Percentiles rank a stretch among this genome's conserved stretches.
Conservation (phyloP, 2,888 invertebrate genomes). For the Philhelius pedissequus region DNA sequence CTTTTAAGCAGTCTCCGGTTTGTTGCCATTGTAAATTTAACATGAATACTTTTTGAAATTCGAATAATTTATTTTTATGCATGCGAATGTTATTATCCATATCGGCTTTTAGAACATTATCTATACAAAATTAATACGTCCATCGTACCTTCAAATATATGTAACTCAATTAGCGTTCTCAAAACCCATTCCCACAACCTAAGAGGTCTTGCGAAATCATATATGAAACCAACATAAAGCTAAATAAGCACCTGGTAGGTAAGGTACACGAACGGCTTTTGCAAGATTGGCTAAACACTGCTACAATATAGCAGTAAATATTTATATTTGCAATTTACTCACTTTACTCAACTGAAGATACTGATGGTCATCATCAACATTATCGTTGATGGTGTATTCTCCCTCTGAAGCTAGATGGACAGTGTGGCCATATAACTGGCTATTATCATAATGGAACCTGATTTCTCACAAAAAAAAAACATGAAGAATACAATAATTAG, state of each 20-base stretch:
- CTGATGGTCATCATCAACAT: neutral
- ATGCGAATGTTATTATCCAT: too few relatives aligned
- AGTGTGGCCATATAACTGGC: neutral
- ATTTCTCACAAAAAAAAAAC: neutral
- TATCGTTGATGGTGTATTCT: neutral
- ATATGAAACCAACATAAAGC: neutral
- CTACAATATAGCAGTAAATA: slow-evolving; percentile 8
- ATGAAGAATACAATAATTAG: slow-evolving; percentile 9
- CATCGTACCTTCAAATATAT: neutral
- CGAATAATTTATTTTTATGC: neutral
- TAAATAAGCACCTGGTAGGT: neutral
- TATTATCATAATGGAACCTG: slow-evolving; percentile 6
- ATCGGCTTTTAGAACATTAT: neutral
- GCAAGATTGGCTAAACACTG: neutral
- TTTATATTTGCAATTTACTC: slow-evolving; percentile 15
- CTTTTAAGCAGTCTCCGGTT: neutral
- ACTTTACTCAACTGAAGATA: slow-evolving; percentile 7
- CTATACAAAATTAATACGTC: neutral
- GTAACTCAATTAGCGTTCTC: neutral
- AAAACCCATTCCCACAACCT: neutral
- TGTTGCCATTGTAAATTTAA: neutral
- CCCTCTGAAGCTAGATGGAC: neutral
- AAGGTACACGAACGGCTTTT: neutral
- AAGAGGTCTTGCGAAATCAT: neutral
- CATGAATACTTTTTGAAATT: neutral